A percentile compares a stretch with the other conserved stretches of the same genome.
Evolutionary conservation across 2,888 invertebrate genomes (phyloP).

Genomic region (Dryocosmus kuriphilus): DNA sequence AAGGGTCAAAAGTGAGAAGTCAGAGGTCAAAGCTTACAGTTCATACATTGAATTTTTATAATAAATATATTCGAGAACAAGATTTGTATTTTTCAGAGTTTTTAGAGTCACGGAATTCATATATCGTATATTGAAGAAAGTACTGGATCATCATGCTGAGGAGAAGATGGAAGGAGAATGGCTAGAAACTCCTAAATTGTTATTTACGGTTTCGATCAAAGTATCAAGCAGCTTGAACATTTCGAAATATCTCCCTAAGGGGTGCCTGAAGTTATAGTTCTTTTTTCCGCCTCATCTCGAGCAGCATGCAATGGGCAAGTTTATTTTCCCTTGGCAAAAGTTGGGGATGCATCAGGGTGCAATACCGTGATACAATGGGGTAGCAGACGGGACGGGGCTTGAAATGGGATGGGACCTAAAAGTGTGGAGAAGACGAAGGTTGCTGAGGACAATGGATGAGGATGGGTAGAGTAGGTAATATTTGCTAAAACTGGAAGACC

Average conservation of each 20-base stretch:
- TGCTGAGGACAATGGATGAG: background rate
- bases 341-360: slow-evolving; percentile 21
- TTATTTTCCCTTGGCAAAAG: slow-evolving; percentile 39
- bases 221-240: slow-evolving; percentile 33
- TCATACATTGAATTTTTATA: too few relatives aligned
- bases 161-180: background rate
- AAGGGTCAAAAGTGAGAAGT: too few relatives aligned
- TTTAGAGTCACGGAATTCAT: background rate
- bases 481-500: slow-evolving; percentile 30
- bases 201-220: slow-evolving; percentile 53
- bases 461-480: slow-evolving; percentile 6
- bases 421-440: slow-evolving; percentile 14
- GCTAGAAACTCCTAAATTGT: slow-evolving; percentile 49
- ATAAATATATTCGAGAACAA: too few relatives aligned
- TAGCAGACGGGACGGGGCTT: background rate
- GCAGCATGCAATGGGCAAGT: slow-evolving; percentile 13
- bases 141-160: slow-evolving; percentile 10
- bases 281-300: slow-evolving; percentile 10
- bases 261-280: slow-evolving; percentile 22
- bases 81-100: too few relatives aligned
- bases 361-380: slow-evolving; percentile 24
- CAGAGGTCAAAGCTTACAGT: too few relatives aligned
- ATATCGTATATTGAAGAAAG: background rate
- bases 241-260: slow-evolving; percentile 35
- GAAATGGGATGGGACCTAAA: slow-evolving; percentile 4